phyloP scores from a whole-genome alignment of 2,888 invertebrate species.

The Coleophora deauratella region DNA sequence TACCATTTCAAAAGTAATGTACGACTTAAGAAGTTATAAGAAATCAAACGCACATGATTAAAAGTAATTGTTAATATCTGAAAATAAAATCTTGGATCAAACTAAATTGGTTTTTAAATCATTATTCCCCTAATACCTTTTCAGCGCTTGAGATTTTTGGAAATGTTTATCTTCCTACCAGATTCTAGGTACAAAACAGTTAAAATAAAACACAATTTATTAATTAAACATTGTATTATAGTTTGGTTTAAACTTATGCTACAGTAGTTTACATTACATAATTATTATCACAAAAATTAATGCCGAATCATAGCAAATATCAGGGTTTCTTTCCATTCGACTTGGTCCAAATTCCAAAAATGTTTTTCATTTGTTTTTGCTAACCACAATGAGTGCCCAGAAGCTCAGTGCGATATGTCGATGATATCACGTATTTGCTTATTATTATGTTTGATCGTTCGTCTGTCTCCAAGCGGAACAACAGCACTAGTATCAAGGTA shows the following conservation, averaged over 20 bases:
- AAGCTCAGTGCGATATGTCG: slow-evolving; percentile 1
- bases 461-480: too few species aligned
- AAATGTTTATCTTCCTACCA: too few species aligned
- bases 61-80: slow-evolving; percentile 22
- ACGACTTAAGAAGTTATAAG: background rate
- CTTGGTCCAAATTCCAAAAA: slow-evolving; percentile 33
- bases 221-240: slow-evolving; percentile 48
- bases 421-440: too few species aligned
- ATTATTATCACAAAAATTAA: slow-evolving; percentile 33
- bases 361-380: slow-evolving; percentile 1
- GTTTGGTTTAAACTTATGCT: slow-evolving; percentile 34
- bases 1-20: too few species aligned
- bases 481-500: too few species aligned
- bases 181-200: too few species aligned
- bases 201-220: slow-evolving; percentile 12
- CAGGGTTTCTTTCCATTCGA: slow-evolving; percentile 15
- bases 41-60: slow-evolving; percentile 27
- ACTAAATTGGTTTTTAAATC: slow-evolving; percentile 20
- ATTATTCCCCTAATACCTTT: background rate
- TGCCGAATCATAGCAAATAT: slow-evolving; percentile 41
- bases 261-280: slow-evolving; percentile 36
- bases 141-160: too few species aligned
- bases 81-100: slow-evolving; percentile 33
- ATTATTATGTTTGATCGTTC: too few species aligned
- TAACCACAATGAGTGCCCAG: background rate